Evolutionary conservation across 2,113 vertebrate species (phyloP).

Genomic region (Brienomyrus brachyistius): DNA sequence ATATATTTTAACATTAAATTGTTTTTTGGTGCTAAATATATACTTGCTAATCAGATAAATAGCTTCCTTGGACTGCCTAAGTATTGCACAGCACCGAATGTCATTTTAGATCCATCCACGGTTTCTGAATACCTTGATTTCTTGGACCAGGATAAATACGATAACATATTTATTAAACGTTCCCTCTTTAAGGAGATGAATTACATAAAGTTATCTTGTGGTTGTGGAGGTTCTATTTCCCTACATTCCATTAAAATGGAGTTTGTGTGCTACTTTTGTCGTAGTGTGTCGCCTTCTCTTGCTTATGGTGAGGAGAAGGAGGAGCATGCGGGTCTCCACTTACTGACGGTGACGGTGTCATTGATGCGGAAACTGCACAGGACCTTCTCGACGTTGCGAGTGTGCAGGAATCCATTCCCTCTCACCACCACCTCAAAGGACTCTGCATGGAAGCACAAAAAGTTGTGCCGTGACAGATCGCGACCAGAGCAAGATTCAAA

Average conservation of each 20-base stretch:
- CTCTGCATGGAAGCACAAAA: slow-evolving; percentile 56
- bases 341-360: slow-evolving; percentile 84
- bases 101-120: slow-evolving; percentile 11
- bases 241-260: neutral
- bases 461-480: neutral
- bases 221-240: neutral
- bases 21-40: neutral
- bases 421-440: slow-evolving; percentile 89
- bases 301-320: neutral
- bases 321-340: slow-evolving; percentile 42
- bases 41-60: neutral
- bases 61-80: too few relatives aligned
- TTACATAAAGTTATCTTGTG: neutral
- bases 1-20: neutral
- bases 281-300: too few relatives aligned
- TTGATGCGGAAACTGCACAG: slow-evolving; percentile 96
- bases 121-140: slow-evolving; percentile 14
- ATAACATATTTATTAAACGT: neutral
- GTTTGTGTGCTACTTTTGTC: neutral
- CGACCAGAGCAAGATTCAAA: neutral
- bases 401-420: slow-evolving; percentile 88
- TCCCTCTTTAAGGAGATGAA: neutral
- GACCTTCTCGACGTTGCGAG: slow-evolving; percentile 85
- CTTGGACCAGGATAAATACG: slow-evolving; percentile 7
- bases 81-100: neutral